Percentiles rank a stretch among this genome's conserved stretches.
phyloP scores from a whole-genome alignment of 2,888 invertebrate species.

The Cataglyphis cursor region DNA sequence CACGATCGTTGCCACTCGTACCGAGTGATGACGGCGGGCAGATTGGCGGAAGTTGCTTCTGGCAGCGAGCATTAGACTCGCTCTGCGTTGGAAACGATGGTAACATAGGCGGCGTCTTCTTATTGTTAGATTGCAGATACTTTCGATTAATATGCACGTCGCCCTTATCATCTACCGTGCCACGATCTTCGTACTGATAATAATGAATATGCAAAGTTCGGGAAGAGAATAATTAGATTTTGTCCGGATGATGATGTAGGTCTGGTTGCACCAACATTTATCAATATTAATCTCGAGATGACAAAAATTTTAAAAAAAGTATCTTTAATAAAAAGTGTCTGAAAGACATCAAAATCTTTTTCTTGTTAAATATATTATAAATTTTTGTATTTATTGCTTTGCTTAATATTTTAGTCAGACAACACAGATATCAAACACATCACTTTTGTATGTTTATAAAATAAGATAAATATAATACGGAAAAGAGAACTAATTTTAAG shows the following conservation, averaged over 20 bases:
- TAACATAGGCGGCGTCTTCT: neutral
- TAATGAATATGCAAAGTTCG: neutral
- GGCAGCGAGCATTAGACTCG: neutral
- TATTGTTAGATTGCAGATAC: constrained; percentile 5
- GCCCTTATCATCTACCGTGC: constrained; percentile 42
- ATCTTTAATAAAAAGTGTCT: neutral
- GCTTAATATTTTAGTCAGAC: neutral
- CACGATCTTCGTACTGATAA: constrained; percentile 45
- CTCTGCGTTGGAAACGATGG: neutral
- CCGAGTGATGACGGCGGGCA: constrained; percentile 16
- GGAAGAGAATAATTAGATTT: neutral
- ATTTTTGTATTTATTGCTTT: no score
- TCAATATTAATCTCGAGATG: neutral
- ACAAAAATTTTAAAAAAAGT: neutral
- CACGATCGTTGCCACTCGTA: neutral
- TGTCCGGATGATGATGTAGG: neutral
- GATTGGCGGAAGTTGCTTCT: constrained; percentile 21
- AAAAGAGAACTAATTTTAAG: neutral
- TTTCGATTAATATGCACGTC: constrained; percentile 41
- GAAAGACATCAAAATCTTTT: neutral
- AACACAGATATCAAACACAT: neutral
- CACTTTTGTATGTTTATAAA: neutral
- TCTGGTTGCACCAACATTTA: neutral
- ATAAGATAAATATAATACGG: neutral
- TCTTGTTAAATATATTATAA: no score